Evolutionary conservation across 2,797 vertebrate species (phyloP), one percentile per base, ranked within the genome.

Genomic region (Octomys mimax): DNA sequence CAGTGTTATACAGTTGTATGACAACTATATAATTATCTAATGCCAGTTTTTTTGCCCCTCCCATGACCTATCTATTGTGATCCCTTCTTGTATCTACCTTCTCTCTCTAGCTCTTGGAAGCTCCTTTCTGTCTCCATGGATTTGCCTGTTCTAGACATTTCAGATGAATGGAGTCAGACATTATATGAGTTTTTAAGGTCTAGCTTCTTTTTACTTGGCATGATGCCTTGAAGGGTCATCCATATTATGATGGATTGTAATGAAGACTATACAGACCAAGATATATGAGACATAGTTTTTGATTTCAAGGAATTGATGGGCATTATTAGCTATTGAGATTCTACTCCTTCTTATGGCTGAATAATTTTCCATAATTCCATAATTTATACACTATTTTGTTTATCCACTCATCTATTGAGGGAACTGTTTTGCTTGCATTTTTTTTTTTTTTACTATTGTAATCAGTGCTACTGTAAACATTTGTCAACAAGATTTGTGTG

Each of bases 91-190:
- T 64, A 16, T 46, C 16, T 82, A 26, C 22, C 6, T 33, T 6
- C 21, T 16, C 39, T 31, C 12, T 19, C n/a, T 4, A 77, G 42
- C 61, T 77, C 54, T 52, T 36, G 28, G 82, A 19, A 85, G 13
- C 36, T 11, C 57, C 10, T 66, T 84, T 89, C 73, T 59, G 26
- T 81, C 36, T 86, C 64, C 70, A 26, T 80, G 46, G 52, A 90
- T 90, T 93, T 52, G 68, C 61, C 59, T 90, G 26, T 77, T 84
- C 24, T 81, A 57, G 61, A 90, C 61, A 85, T 91, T 94, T 86
- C 39, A 86, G 42, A 68, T 85, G 49, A 92, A 85, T 84, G 31
- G 54, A 78, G 14, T 91, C 22, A 62, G 19, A 49, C 1, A 57
- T 4, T 73, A 52, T 22, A 49, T 80, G 70, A 52, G 49, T 26